A percentile compares a stretch with the other conserved stretches of the same genome.
phyloP scores from a whole-genome alignment of 2,113 vertebrate genomes.

The Polyodon spathula region DNA sequence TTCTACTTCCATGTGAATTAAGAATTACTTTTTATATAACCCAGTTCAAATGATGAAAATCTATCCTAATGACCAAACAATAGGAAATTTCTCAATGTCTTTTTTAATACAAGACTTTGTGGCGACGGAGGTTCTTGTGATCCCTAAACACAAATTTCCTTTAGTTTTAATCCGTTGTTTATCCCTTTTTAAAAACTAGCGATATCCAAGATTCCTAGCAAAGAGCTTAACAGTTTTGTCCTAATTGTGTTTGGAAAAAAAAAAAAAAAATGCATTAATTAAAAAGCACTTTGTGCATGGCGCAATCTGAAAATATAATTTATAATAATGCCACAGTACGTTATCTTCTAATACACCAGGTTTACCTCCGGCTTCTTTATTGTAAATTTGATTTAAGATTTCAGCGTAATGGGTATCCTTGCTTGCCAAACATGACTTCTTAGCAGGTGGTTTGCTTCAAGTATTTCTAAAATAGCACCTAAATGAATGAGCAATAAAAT shows the following conservation, averaged over 20 bases:
- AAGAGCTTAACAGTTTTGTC: constrained; percentile 1
- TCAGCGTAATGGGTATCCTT: constrained; percentile 79
- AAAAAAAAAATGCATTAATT: constrained; percentile 45
- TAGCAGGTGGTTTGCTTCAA: constrained; percentile 92
- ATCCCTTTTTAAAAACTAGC: not conserved
- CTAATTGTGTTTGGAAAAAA: constrained; percentile 17
- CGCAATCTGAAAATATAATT: constrained; percentile 47
- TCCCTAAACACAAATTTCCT: not conserved
- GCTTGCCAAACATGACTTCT: constrained; percentile 94
- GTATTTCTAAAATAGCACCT: constrained; percentile 94
- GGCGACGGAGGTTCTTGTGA: too few species aligned
- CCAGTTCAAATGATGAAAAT: too few species aligned
- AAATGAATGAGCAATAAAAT: constrained; percentile 99
- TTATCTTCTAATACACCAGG: constrained; percentile 61
- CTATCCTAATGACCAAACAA: too few species aligned
- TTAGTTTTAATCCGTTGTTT: constrained; percentile 1
- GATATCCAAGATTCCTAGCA: constrained; percentile 5
- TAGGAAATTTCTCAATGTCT: too few species aligned
- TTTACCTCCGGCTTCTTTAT: constrained; percentile 71
- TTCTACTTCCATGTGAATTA: too few species aligned
- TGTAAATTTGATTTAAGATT: constrained; percentile 80
- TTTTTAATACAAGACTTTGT: too few species aligned
- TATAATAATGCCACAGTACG: constrained; percentile 45
- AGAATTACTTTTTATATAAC: too few species aligned
- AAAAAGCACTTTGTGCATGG: constrained; percentile 38